A percentile compares a stretch with the other conserved stretches of the same genome.
Evolutionary conservation across 30 jellyfish, hydroid and myxozoan genomes (phyloP).

Genomic region (Hydractinia symbiolongicarpus): DNA sequence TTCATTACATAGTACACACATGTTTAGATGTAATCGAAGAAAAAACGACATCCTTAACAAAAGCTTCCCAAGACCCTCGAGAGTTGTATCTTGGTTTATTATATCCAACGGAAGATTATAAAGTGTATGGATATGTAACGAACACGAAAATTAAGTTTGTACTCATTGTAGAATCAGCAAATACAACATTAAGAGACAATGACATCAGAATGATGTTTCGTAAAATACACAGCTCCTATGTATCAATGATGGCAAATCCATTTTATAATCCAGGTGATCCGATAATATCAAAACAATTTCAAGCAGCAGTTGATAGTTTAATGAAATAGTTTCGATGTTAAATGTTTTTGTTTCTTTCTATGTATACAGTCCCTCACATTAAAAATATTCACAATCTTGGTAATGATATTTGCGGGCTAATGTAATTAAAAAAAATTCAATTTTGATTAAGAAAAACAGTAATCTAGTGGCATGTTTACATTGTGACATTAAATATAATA

Average conservation of each 20-base stretch:
- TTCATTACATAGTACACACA: conserved; percentile 94
- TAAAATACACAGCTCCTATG: conserved; percentile 68
- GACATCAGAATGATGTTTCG: conserved; percentile 97
- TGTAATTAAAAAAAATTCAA: background rate
- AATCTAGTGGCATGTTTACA: no score
- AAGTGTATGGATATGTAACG: conserved; percentile 97
- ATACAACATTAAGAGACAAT: conserved; percentile 77
- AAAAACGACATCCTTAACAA: conserved; percentile 68
- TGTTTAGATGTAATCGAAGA: conserved; percentile 97
- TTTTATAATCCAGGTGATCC: conserved; percentile 89
- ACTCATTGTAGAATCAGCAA: conserved; percentile 75
- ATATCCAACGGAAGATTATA: conserved; percentile 94
- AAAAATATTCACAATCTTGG: background rate
- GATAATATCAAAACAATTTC: conserved; percentile 59
- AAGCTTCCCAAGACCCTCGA: conserved; percentile 76
- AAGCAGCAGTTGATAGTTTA: conserved; percentile 28
- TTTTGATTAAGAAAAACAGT: background rate
- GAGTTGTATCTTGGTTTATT: conserved; percentile 85
- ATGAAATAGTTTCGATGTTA: background rate
- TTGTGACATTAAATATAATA: no score
- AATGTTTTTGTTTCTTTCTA: background rate
- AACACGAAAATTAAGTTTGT: conserved; percentile 89
- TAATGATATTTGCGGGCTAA: background rate
- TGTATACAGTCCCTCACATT: background rate
- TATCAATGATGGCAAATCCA: conserved; percentile 85